Evolutionary conservation across 2,888 invertebrate genomes (phyloP).

Genomic region (Epinotia ramella): DNA sequence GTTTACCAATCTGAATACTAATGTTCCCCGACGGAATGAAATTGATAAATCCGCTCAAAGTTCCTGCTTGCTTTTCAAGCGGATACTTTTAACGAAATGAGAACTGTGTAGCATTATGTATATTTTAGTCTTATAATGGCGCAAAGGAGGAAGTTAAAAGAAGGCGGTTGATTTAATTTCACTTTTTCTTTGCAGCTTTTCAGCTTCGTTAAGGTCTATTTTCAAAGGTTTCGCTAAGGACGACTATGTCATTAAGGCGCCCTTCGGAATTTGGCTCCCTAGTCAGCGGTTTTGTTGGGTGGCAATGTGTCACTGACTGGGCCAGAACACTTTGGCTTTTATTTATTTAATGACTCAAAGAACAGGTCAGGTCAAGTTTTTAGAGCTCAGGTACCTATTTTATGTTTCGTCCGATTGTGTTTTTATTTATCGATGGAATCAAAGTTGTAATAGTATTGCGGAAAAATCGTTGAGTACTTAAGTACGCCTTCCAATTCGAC

Average conservation of each 20-base stretch:
- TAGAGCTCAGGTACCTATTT: background rate
- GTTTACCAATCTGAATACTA: conserved; percentile 17
- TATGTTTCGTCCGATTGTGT: background rate
- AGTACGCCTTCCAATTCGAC: background rate
- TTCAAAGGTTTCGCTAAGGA: conserved; percentile 12
- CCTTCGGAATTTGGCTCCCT: conserved; percentile 3
- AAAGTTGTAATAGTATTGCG: background rate
- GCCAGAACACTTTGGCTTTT: conserved; percentile 1
- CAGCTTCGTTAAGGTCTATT: conserved; percentile 28
- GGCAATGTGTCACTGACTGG: conserved; percentile 24
- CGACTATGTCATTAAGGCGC: conserved; percentile 31
- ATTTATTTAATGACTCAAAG: conserved; percentile 19
- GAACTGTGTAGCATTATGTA: conserved; percentile 22
- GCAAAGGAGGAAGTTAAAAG: conserved; percentile 36
- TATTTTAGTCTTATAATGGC: conserved; percentile 27
- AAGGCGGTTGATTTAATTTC: conserved; percentile 41
- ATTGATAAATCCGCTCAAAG: conserved; percentile 16
- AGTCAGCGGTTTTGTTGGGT: conserved; percentile 29
- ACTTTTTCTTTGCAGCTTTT: conserved; percentile 30
- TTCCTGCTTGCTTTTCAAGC: background rate
- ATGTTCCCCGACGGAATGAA: background rate
- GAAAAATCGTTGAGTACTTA: background rate
- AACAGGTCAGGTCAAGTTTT: background rate
- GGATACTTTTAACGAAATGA: conserved; percentile 16
- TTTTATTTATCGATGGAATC: background rate